A percentile compares a stretch with the other conserved stretches of the same genome.
These are phyloP conservation scores for Metopia argyrocephala DNA, from an alignment of 2,888 invertebrate species.

Conservation along the genomic window DNA sequence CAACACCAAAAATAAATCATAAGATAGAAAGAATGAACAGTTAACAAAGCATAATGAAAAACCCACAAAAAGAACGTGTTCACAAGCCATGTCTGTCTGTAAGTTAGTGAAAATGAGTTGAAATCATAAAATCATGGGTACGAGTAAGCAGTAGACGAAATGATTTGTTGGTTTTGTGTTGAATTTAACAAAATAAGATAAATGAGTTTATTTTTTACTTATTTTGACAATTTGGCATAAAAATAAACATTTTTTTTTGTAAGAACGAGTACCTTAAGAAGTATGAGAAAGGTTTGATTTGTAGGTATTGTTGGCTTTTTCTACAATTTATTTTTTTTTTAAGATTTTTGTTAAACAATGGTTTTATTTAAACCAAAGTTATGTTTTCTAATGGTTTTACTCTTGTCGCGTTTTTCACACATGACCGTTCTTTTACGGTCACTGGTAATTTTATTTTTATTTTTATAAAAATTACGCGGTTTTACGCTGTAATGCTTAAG, in stretches of 20 bases:
- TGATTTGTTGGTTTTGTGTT: conserved; percentile 67
- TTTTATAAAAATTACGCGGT: conserved; percentile 63
- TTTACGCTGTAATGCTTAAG: conserved; percentile 65
- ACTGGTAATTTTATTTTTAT: conserved; percentile 55
- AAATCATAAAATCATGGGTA: background rate
- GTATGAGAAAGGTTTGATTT: conserved; percentile 42
- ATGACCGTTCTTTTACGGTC: conserved; percentile 60
- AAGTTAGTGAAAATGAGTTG: conserved; percentile 35
- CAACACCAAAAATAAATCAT: too few relatives aligned
- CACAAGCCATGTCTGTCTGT: too few relatives aligned
- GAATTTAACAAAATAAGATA: conserved; percentile 76
- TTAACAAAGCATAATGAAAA: background rate
- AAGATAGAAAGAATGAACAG: background rate
- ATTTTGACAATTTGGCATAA: background rate
- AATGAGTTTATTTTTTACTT: conserved; percentile 68
- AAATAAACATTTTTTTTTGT: background rate
- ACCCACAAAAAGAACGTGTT: background rate
- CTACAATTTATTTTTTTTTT: background rate
- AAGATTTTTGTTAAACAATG: conserved; percentile 53
- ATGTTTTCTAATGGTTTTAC: conserved; percentile 53
- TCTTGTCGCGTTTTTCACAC: conserved; percentile 41
- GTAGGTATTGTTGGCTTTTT: conserved; percentile 6
- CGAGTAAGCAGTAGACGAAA: background rate
- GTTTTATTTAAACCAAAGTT: conserved; percentile 57
- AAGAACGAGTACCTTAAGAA: background rate